Percentiles rank a stretch among this genome's conserved stretches.
phyloP scores from a whole-genome alignment of 1,140 invertebrate genomes.

The Pinna nobilis region DNA sequence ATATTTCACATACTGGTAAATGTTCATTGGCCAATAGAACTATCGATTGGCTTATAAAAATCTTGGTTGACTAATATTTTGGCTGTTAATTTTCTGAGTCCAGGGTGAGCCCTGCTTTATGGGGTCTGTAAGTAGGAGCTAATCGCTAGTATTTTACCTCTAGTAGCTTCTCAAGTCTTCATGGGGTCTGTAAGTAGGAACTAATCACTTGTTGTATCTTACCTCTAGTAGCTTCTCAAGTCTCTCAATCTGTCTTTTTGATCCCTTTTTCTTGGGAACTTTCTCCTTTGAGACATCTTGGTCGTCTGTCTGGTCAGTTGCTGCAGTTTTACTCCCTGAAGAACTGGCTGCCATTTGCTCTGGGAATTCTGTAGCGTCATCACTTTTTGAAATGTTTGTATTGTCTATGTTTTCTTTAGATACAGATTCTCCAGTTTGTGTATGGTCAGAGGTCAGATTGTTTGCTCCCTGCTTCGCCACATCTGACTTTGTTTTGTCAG shows the following conservation, averaged over 20 bases:
- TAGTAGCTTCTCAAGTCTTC: slow-evolving; percentile 53
- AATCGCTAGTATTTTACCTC: slow-evolving; percentile 40
- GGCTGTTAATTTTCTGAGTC: too few species aligned
- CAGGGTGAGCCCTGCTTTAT: too few species aligned
- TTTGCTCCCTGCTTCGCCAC: not conserved
- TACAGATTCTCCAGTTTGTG: not conserved
- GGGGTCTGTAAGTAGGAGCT: not conserved
- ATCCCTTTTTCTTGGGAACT: slow-evolving; percentile 35
- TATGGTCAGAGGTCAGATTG: not conserved
- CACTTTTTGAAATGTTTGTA: not conserved
- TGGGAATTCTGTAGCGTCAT: not conserved
- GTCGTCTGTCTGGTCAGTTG: not conserved
- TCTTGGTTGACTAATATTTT: too few species aligned
- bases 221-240: slow-evolving; percentile 60
- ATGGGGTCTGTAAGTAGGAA: not conserved
- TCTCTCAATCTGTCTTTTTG: slow-evolving; percentile 50
- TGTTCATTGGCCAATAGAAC: too few species aligned
- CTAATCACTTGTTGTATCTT: not conserved
- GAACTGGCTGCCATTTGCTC: not conserved
- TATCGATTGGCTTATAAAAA: too few species aligned
- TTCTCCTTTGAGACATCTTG: not conserved
- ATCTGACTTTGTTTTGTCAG: too few species aligned
- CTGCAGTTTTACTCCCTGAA: not conserved
- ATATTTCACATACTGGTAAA: too few species aligned
- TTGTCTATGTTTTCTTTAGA: not conserved